Percentiles rank a stretch among this genome's conserved stretches.
Evolutionary conservation across 1,140 invertebrate species (phyloP).

Genomic region (Drosophila obscura): DNA sequence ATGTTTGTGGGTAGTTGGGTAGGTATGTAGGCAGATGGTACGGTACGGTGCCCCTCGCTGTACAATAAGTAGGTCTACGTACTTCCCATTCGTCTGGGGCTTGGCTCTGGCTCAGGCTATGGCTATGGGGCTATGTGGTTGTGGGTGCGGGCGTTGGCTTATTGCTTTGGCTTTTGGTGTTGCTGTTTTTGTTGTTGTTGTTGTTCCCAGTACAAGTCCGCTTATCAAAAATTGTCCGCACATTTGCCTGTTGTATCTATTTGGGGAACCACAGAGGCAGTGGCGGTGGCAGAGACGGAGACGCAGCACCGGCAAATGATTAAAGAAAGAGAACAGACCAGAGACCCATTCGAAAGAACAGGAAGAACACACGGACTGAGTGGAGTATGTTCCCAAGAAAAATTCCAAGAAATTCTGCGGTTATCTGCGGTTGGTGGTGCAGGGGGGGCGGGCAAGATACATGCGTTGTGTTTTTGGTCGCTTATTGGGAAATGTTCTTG

Average conservation of each 20-base stretch:
- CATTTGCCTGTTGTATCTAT: slow-evolving; percentile 46
- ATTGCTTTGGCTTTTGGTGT: slow-evolving; percentile 51
- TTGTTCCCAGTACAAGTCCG: slow-evolving; percentile 43
- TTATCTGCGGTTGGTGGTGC: slow-evolving; percentile 27
- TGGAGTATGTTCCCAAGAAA: slow-evolving; percentile 23
- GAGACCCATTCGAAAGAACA: background rate
- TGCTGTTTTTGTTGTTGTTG: slow-evolving; percentile 44
- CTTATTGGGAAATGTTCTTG: background rate
- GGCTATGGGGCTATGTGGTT: background rate
- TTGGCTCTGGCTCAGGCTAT: background rate
- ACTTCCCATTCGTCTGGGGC: background rate
- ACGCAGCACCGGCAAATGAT: slow-evolving; percentile 56
- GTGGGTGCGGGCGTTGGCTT: slow-evolving; percentile 69
- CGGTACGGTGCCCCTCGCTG: slow-evolving; percentile 13
- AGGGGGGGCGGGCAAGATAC: slow-evolving; percentile 8
- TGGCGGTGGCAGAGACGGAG: background rate
- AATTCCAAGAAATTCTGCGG: slow-evolving; percentile 61
- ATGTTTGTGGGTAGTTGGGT: slow-evolving; percentile 5
- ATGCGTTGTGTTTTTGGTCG: background rate
- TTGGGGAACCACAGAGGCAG: slow-evolving; percentile 23
- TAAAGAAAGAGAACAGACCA: slow-evolving; percentile 40
- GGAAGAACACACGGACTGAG: slow-evolving; percentile 23
- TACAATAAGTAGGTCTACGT: too few relatives aligned
- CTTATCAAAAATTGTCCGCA: slow-evolving; percentile 63
- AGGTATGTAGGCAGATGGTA: slow-evolving; percentile 47